These are phyloP conservation scores for Alentia gelatinosa DNA, from an alignment of 2,888 invertebrate species.

Conservation along the genomic window DNA sequence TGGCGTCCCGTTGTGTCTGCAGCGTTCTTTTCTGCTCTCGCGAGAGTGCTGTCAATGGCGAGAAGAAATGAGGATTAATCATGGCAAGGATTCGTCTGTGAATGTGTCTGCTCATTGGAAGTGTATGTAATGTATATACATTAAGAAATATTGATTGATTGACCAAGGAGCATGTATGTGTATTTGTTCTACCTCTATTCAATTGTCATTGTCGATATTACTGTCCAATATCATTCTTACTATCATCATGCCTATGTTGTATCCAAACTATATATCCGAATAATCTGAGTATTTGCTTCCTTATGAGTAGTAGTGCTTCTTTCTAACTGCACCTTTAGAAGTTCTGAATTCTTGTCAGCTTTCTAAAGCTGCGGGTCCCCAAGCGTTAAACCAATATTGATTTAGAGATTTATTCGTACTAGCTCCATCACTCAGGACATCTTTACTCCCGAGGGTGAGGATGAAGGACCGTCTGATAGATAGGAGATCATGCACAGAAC, in stretches of 20 bases:
- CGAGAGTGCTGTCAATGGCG: constrained; percentile 51
- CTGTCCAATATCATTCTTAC: no score
- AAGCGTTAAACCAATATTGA: neutral
- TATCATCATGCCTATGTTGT: no score
- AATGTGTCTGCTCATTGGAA: no score
- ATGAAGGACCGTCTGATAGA: neutral
- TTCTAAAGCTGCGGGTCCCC: neutral
- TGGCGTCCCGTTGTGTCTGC: constrained; percentile 65
- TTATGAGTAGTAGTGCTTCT: no score
- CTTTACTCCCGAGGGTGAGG: neutral
- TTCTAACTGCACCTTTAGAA: no score
- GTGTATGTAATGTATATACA: no score
- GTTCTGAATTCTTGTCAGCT: neutral
- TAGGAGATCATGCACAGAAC: neutral
- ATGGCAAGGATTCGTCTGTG: neutral
- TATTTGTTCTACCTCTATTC: no score
- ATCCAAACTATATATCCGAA: no score
- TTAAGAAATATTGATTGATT: no score
- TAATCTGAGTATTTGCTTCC: no score
- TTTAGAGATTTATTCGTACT: neutral
- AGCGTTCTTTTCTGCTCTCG: constrained; percentile 57
- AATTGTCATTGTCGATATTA: no score
- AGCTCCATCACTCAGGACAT: neutral
- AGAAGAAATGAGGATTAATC: neutral
- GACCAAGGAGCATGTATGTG: no score